Evolutionary conservation across 2,888 invertebrate species (phyloP).

Genomic region (Hemicrepidius hirtus): DNA sequence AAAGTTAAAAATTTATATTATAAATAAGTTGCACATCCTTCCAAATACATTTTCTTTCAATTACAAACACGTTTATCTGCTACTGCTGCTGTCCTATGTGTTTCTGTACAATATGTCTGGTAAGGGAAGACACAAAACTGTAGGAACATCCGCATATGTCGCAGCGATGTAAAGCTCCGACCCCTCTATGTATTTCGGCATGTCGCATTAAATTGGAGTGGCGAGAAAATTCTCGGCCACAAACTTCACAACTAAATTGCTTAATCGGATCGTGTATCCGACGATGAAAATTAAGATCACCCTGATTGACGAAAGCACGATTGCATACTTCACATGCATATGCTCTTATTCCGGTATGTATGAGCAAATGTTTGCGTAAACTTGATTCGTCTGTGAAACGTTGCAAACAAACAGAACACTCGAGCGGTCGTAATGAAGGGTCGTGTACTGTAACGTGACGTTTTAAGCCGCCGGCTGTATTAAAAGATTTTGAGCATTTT

Average conservation of each 20-base stretch:
- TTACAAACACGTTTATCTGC: neutral
- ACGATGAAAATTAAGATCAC: conserved; percentile 71
- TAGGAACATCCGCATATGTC: conserved; percentile 67
- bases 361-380: conserved; percentile 70
- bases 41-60: too few relatives aligned
- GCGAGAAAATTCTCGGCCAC: conserved; percentile 57
- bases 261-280: conserved; percentile 66
- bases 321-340: conserved; percentile 70
- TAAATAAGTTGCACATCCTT: too few relatives aligned
- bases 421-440: conserved; percentile 69
- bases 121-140: conserved; percentile 67
- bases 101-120: conserved; percentile 68
- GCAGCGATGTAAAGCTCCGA: conserved; percentile 61
- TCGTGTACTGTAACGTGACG: conserved; percentile 71
- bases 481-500: conserved; percentile 71
- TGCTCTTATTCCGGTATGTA: conserved; percentile 65
- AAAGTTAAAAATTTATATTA: too few relatives aligned
- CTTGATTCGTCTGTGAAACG: conserved; percentile 70
- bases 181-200: conserved; percentile 59
- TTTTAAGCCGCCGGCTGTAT: conserved; percentile 69
- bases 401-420: conserved; percentile 71
- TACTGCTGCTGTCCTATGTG: conserved; percentile 54
- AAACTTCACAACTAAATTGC: conserved; percentile 59
- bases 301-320: conserved; percentile 69
- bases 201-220: conserved; percentile 57